Evolutionary conservation across 2,113 vertebrate species (phyloP).

Genomic region (Ceyx cyanopectus): DNA sequence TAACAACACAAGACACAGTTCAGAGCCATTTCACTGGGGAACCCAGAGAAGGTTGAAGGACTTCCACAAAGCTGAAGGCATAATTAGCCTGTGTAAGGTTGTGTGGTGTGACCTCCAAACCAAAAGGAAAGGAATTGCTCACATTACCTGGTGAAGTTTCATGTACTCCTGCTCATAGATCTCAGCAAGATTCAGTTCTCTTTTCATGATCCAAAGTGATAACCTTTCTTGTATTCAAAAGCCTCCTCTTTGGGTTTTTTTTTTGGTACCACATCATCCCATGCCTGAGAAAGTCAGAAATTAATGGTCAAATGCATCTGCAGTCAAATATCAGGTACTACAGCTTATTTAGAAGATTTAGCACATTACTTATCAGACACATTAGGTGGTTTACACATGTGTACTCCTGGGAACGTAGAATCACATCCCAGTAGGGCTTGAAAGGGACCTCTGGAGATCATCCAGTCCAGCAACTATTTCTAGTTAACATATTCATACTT

Average conservation of each 20-base stretch:
- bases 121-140: not conserved
- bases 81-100: not conserved
- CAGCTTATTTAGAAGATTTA: not conserved
- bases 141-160: constrained; percentile 88
- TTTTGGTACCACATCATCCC: constrained; percentile 95
- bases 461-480: not conserved
- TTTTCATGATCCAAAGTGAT: constrained; percentile 95
- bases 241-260: constrained; percentile 93
- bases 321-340: not conserved
- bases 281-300: constrained; percentile 78
- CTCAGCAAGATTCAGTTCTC: constrained; percentile 94
- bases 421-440: not conserved
- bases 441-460: not conserved
- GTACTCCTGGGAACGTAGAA: not conserved
- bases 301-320: not conserved
- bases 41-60: not conserved
- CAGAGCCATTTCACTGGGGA: not conserved
- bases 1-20: not conserved
- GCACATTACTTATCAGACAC: not conserved
- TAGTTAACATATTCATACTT: not conserved
- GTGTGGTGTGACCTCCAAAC: not conserved
- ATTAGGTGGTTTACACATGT: not conserved
- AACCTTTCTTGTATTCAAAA: constrained; percentile 93
- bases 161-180: constrained; percentile 96
- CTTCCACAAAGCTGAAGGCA: not conserved